These are phyloP conservation scores for Hoplostethus mediterraneus DNA, from an alignment of 2,797 vertebrate genomes.

Conservation along the genomic window DNA sequence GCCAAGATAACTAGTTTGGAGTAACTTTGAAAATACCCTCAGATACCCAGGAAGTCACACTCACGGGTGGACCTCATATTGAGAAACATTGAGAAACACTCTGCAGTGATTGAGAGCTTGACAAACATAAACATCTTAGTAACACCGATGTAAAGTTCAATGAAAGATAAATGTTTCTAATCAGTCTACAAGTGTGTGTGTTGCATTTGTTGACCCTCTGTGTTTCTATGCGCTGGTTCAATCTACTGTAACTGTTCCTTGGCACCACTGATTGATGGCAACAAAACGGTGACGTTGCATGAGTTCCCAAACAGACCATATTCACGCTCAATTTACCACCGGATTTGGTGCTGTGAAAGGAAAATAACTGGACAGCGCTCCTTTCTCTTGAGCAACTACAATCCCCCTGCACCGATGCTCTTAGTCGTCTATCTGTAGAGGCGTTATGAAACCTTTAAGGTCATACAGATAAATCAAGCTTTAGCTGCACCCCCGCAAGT, in stretches of 20 bases:
- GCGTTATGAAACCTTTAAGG: constrained; percentile 8
- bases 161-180: constrained; percentile 44
- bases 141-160: constrained; percentile 19
- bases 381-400: constrained; percentile 38
- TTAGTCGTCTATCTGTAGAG: constrained; percentile 1
- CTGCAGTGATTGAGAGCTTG: constrained; percentile 21
- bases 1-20: constrained; percentile 33
- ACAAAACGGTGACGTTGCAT: constrained; percentile 29
- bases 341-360: constrained; percentile 44
- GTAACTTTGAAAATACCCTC: constrained; percentile 35
- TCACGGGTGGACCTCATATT: constrained; percentile 51
- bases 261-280: constrained; percentile 18
- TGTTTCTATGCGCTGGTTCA: constrained; percentile 6
- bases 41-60: constrained; percentile 19
- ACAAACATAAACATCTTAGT: constrained; percentile 29
- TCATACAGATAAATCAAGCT: neutral
- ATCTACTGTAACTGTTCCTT: constrained; percentile 32
- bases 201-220: constrained; percentile 29
- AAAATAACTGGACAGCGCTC: constrained; percentile 40
- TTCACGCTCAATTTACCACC: constrained; percentile 42
- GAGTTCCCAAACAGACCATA: constrained; percentile 15
- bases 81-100: constrained; percentile 36
- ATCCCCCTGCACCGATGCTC: constrained; percentile 3
- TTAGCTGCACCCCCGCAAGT: neutral
- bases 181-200: constrained; percentile 22